Evolutionary conservation across 1,140 invertebrate species (phyloP).

Genomic region (Drosophila prosaltans): DNA sequence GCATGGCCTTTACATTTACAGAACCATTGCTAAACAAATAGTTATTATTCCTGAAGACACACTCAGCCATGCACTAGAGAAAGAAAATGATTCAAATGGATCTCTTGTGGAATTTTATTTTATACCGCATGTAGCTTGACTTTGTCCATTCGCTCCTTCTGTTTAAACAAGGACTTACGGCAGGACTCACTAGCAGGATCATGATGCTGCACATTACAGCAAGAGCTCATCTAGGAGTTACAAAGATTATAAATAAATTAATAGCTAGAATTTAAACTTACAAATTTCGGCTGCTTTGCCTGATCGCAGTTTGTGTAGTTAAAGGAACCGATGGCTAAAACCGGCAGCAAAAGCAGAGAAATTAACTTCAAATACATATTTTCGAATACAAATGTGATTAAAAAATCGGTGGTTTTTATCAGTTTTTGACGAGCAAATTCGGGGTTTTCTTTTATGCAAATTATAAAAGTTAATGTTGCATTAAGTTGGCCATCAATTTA

Average conservation of each 20-base stretch:
- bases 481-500: neutral
- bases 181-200: slow-evolving; percentile 41
- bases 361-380: slow-evolving; percentile 35
- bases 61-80: slow-evolving; percentile 61
- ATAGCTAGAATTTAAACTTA: slow-evolving; percentile 11
- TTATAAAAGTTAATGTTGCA: neutral
- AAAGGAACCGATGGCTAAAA: slow-evolving; percentile 21
- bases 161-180: slow-evolving; percentile 45
- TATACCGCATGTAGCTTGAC: slow-evolving; percentile 57
- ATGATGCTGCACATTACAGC: slow-evolving; percentile 53
- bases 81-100: neutral
- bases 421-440: neutral
- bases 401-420: neutral
- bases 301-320: slow-evolving; percentile 58
- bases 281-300: slow-evolving; percentile 54
- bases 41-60: slow-evolving; percentile 46
- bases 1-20: slow-evolving; percentile 35
- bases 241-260: too few species aligned
- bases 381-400: neutral
- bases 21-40: slow-evolving; percentile 44
- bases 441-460: neutral
- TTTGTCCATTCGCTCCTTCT: slow-evolving; percentile 35
- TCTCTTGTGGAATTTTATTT: neutral
- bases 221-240: slow-evolving; percentile 36
- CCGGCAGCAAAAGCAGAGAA: neutral